These are phyloP conservation scores for Calliopsis andreniformis DNA, from an alignment of 1,140 invertebrate species.

Conservation along the genomic window DNA sequence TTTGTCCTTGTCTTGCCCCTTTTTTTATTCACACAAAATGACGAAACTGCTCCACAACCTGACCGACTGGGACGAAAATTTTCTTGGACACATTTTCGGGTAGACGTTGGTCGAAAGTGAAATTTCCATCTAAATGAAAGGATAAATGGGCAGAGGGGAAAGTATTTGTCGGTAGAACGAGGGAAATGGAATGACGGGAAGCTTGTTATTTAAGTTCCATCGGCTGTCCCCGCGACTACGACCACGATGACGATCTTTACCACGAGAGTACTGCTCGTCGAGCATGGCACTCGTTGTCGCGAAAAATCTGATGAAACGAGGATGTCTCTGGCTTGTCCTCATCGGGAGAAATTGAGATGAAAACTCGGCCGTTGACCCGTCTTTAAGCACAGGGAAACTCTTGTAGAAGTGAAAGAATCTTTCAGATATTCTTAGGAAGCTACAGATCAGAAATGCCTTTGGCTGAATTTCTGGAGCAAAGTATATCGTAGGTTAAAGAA, in stretches of 20 bases:
- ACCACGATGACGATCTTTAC: too few relatives aligned
- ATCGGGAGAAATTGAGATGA: constrained; percentile 13
- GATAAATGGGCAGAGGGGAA: background rate
- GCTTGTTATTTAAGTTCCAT: constrained; percentile 21
- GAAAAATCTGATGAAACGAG: constrained; percentile 41
- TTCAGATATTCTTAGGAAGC: constrained; percentile 2
- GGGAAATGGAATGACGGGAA: background rate
- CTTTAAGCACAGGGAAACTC: background rate
- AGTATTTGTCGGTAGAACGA: background rate
- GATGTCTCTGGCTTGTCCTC: background rate
- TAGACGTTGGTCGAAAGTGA: constrained; percentile 2
- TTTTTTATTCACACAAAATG: too few relatives aligned
- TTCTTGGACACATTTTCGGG: too few relatives aligned
- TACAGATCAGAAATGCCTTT: too few relatives aligned
- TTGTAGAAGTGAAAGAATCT: too few relatives aligned
- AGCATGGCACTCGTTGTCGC: constrained; percentile 3
- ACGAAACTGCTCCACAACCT: background rate
- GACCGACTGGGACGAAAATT: background rate
- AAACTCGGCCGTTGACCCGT: constrained; percentile 27
- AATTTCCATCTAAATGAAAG: constrained; percentile 4
- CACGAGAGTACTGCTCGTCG: too few relatives aligned
- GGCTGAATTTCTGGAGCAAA: too few relatives aligned
- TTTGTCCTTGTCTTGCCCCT: too few relatives aligned
- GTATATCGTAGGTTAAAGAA: too few relatives aligned
- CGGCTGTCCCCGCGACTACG: background rate